Evolutionary conservation across 1,140 invertebrate genomes (phyloP).

Genomic region (Drosophila nebulosa): DNA sequence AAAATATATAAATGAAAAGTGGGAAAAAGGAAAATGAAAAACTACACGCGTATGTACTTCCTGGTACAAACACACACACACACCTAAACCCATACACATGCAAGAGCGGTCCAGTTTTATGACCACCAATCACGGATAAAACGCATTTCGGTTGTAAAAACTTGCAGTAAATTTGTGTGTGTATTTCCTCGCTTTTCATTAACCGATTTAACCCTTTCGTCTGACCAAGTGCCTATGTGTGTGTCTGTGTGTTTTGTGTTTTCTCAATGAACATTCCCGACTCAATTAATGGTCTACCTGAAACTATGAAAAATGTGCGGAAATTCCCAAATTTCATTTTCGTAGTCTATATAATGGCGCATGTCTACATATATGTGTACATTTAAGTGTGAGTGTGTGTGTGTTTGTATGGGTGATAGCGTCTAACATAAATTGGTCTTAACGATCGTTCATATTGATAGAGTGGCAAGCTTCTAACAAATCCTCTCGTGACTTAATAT

Average conservation of each 20-base stretch:
- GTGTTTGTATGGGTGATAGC: neutral
- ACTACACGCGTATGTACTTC: constrained; percentile 62
- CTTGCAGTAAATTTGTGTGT: constrained; percentile 26
- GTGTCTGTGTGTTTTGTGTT: constrained; percentile 34
- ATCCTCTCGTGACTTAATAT: constrained; percentile 1
- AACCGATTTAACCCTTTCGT: constrained; percentile 68
- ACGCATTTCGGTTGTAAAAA: constrained; percentile 72
- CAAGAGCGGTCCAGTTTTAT: constrained; percentile 39
- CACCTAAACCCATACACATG: neutral
- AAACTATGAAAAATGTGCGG: constrained; percentile 32
- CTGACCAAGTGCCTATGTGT: constrained; percentile 33
- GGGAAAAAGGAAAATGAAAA: constrained; percentile 1
- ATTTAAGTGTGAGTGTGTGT: neutral
- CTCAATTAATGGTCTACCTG: constrained; percentile 55
- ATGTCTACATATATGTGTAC: neutral
- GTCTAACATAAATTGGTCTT: neutral
- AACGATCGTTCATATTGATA: neutral
- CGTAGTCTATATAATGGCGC: constrained; percentile 1
- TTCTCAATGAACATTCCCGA: constrained; percentile 61
- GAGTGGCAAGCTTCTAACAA: neutral
- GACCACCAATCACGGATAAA: constrained; percentile 56
- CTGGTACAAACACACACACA: constrained; percentile 28
- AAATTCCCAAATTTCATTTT: constrained; percentile 32
- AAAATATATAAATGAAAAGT: constrained; percentile 1
- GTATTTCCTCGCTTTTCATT: constrained; percentile 62